A percentile compares a stretch with the other conserved stretches of the same genome.
phyloP scores from a whole-genome alignment of 2,797 vertebrate genomes.

The Natrix natrix region DNA sequence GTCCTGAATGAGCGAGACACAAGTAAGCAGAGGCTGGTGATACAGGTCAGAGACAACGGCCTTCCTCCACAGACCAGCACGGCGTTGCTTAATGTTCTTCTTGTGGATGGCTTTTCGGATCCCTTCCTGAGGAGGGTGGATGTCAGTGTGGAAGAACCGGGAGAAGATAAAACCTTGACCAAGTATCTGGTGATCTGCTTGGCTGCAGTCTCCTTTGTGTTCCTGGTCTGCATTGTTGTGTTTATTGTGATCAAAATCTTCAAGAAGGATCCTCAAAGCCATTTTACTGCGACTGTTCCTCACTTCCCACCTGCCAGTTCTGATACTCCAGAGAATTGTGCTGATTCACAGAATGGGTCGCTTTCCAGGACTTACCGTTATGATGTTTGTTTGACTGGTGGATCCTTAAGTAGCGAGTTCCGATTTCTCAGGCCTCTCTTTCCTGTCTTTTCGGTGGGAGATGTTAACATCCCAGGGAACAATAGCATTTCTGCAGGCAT shows the following conservation, averaged over 20 bases:
- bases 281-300: background rate
- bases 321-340: background rate
- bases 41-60: background rate
- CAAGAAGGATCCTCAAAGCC: conserved; percentile 7
- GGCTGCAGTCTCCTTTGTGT: conserved; percentile 58
- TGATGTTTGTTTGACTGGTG: conserved; percentile 37
- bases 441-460: conserved; percentile 30
- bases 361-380: conserved; percentile 51
- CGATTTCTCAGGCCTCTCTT: conserved; percentile 47
- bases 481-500: background rate
- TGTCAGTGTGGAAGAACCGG: background rate
- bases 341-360: background rate
- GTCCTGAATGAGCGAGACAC: conserved; percentile 15
- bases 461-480: background rate
- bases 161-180: conserved; percentile 53
- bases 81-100: background rate
- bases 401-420: conserved; percentile 23
- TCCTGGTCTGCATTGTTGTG: conserved; percentile 58
- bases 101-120: conserved; percentile 27
- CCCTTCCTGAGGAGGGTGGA: background rate
- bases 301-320: background rate
- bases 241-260: conserved; percentile 45
- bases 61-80: conserved; percentile 47
- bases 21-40: conserved; percentile 19
- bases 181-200: conserved; percentile 64